Percentiles rank a stretch among this genome's conserved stretches.
phyloP scores from a whole-genome alignment of 2,888 invertebrate genomes.

The Andrena praecox region DNA sequence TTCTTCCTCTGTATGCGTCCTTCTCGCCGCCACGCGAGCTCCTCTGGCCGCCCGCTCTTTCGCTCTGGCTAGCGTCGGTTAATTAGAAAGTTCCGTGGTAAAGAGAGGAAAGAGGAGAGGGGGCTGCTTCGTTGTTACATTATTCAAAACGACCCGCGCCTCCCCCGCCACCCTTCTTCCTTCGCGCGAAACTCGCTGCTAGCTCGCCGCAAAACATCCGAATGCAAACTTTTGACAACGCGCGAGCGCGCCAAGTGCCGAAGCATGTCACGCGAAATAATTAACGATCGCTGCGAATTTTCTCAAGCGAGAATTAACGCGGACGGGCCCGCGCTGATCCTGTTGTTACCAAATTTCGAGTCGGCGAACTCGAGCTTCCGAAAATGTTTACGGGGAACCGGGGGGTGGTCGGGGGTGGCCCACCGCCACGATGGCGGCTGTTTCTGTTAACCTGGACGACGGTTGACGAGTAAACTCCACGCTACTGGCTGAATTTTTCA shows the following conservation, averaged over 20 bases:
- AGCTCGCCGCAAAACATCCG: constrained; percentile 79
- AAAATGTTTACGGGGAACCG: constrained; percentile 22
- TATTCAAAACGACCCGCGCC: constrained; percentile 82
- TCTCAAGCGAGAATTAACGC: constrained; percentile 72
- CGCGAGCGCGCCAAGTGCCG: constrained; percentile 72
- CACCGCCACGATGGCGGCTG: not conserved
- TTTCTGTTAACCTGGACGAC: too few relatives aligned
- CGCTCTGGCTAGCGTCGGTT: constrained; percentile 73
- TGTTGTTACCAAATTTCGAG: constrained; percentile 17
- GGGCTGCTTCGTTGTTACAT: constrained; percentile 81
- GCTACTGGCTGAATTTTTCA: too few relatives aligned
- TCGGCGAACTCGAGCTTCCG: constrained; percentile 28
- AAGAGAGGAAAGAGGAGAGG: constrained; percentile 68
- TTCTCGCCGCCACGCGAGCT: constrained; percentile 18
- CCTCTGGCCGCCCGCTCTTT: constrained; percentile 34
- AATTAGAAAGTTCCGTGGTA: constrained; percentile 83
- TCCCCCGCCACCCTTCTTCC: constrained; percentile 48
- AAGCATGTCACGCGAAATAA: constrained; percentile 81
- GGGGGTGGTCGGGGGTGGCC: not conserved
- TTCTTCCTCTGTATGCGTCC: constrained; percentile 22
- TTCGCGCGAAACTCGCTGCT: constrained; percentile 76
- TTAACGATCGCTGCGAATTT: constrained; percentile 81
- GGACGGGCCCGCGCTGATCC: constrained; percentile 11
- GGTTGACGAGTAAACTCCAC: too few relatives aligned
- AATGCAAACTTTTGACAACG: constrained; percentile 82